phyloP scores from a whole-genome alignment of 2,113 vertebrate genomes.

The Engystomops pustulosus region DNA sequence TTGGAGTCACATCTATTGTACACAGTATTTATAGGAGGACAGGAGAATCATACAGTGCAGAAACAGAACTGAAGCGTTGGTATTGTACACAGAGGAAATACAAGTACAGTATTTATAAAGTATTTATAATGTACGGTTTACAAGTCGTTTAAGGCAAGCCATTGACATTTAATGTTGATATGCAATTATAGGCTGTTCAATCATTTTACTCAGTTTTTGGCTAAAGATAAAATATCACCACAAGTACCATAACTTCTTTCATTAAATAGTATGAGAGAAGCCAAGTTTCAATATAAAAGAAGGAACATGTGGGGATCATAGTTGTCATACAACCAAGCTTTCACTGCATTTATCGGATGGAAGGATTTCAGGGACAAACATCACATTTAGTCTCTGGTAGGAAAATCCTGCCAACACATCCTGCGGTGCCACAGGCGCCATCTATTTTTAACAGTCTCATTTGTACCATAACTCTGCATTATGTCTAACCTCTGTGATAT shows the following conservation, averaged over 20 bases:
- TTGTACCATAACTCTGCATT: constrained; percentile 20
- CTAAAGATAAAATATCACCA: too few species aligned
- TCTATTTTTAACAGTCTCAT: constrained; percentile 33
- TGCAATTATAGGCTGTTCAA: too few species aligned
- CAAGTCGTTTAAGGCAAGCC: too few species aligned
- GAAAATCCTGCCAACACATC: background rate
- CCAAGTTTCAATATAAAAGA: background rate
- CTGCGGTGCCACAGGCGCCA: background rate
- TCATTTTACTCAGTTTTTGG: too few species aligned
- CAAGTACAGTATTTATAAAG: too few species aligned
- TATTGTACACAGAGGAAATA: background rate
- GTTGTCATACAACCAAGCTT: background rate
- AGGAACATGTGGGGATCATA: background rate
- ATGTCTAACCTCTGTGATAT: constrained; percentile 1
- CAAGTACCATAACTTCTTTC: background rate
- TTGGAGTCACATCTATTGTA: too few species aligned
- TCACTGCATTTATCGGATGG: too few species aligned
- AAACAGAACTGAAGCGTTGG: background rate
- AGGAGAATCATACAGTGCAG: too few species aligned
- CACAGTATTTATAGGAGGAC: too few species aligned
- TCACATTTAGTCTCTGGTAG: background rate
- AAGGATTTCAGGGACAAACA: background rate
- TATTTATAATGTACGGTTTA: too few species aligned
- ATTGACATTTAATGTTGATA: too few species aligned
- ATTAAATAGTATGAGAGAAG: background rate